Evolutionary conservation across 2,113 vertebrate genomes (phyloP), one percentile per base, ranked within the genome.

Genomic region (Caretta caretta): DNA sequence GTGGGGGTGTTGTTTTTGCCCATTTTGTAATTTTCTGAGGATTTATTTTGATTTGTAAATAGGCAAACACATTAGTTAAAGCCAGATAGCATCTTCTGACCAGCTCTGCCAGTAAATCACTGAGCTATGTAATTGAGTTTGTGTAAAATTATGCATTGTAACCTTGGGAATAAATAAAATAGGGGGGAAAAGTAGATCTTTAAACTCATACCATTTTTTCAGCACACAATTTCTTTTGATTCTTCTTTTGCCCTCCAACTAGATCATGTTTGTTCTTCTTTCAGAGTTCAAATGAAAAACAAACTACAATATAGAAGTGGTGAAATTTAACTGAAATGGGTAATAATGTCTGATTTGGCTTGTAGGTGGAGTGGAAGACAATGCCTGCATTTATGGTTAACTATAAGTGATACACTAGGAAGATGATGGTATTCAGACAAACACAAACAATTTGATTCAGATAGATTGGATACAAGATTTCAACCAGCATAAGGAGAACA

Each of bases 41-140:
- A 88, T 97, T 97, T 96, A 95, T 97, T 97, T 97, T 94, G 42
- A 94, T 94, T 90, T 95, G 88, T 93, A 95, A 97, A 93, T 96
- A 97, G 93, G 87, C 94, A 93, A 31, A 90, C 84, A 85, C 87
- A 91, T 93, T 96, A 97, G 95, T 96, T 95, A 90, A 90, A 94
- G 94, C 92, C 96, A 97, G 96, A 96, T 97, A 97, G 96, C 95
- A 97, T 96, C 95, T 96, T 86, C 90, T 97, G 97, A 93, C 92
- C 87, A 91, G 96, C 96, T 95, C 89, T 97, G 97, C 97, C 96
- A 97, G 97, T 97, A 97, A 98, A 97, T 97, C 97, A 97, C 93
- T 98, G 97, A 97, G 86, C 96, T 98, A 98, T 98, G 97, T 98
- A 98, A 98, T 98, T 97, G 95, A 89, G 93, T 97, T 97, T 97